Percentiles rank a stretch among this genome's conserved stretches.
Evolutionary conservation across 64 coral and sea anemone species (phyloP).

Genomic region (Montipora efflorescens): DNA sequence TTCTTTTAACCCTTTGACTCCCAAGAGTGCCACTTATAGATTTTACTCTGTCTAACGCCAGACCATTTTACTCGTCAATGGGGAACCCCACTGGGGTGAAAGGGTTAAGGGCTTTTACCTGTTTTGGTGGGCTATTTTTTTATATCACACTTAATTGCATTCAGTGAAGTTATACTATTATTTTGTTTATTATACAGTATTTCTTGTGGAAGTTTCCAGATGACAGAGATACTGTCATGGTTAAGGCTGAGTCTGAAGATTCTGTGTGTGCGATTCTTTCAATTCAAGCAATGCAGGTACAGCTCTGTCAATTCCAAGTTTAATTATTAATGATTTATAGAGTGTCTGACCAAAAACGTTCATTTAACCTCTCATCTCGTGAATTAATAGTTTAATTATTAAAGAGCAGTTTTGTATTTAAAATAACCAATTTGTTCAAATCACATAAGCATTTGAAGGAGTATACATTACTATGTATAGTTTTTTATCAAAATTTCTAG

Average conservation of each 20-base stretch:
- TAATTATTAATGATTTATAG: no score
- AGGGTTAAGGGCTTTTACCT: background rate
- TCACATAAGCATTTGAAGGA: no score
- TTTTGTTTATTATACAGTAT: constrained; percentile 38
- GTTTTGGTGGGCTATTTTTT: background rate
- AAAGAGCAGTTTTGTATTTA: background rate
- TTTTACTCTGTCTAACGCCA: no score
- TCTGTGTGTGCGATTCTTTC: constrained; percentile 67
- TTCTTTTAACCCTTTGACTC: no score
- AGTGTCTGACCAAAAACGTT: no score
- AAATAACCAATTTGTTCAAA: background rate
- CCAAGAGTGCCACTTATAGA: no score
- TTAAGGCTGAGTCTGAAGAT: constrained; percentile 42
- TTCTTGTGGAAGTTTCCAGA: constrained; percentile 57
- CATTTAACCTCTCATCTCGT: no score
- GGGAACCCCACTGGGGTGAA: no score
- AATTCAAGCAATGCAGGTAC: constrained; percentile 74
- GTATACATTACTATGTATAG: no score
- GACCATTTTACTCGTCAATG: no score
- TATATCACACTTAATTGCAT: background rate
- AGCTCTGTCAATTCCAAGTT: background rate
- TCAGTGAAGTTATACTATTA: background rate
- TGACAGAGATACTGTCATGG: constrained; percentile 36
- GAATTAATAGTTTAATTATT: no score
- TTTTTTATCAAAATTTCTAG: no score